Conservation (phyloP, 2,888 invertebrate species). For the Oithona nana region DNA sequence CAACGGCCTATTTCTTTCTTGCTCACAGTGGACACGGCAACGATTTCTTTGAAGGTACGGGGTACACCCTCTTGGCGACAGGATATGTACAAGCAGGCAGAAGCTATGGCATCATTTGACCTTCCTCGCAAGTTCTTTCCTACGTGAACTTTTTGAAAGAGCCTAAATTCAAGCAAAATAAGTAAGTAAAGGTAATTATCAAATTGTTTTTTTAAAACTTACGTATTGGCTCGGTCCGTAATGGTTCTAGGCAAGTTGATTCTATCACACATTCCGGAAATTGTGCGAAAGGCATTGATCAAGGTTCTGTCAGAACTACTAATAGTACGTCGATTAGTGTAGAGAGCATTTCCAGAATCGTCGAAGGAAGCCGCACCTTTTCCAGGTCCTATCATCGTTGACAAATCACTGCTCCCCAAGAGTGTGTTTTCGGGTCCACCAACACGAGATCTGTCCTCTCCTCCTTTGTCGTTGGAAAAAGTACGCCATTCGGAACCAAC, state of each 20-base stretch:
- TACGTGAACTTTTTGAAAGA: slow-evolving; percentile 51
- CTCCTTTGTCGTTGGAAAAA: slow-evolving; percentile 92
- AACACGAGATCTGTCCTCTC: slow-evolving; percentile 96
- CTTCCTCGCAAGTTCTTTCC: slow-evolving; percentile 86
- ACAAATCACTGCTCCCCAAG: slow-evolving; percentile 81
- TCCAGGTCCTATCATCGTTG: slow-evolving; percentile 73
- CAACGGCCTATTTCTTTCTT: slow-evolving; percentile 98
- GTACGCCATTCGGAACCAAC: slow-evolving; percentile 99
- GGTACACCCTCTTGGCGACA: slow-evolving; percentile 97
- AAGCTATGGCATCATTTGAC: slow-evolving; percentile 93
- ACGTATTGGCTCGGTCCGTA: slow-evolving; percentile 69
- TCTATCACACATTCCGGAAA: slow-evolving; percentile 92
- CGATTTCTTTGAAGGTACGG: slow-evolving; percentile 96
- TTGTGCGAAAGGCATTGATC: slow-evolving; percentile 88
- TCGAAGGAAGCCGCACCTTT: slow-evolving; percentile 66
- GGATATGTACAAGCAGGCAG: slow-evolving; percentile 95
- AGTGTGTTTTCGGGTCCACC: slow-evolving; percentile 97
- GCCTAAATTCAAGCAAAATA: slow-evolving; percentile 12
- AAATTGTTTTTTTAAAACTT: slow-evolving; percentile 23
- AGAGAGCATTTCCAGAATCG: slow-evolving; percentile 45
- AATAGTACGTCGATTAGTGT: slow-evolving; percentile 34
- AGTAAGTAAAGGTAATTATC: background rate
- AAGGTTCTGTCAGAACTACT: slow-evolving; percentile 88
- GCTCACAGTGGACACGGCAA: slow-evolving; percentile 94
- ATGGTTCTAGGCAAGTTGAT: slow-evolving; percentile 93